Evolutionary conservation across 2,888 invertebrate genomes (phyloP).

Genomic region (Clostera curtula): DNA sequence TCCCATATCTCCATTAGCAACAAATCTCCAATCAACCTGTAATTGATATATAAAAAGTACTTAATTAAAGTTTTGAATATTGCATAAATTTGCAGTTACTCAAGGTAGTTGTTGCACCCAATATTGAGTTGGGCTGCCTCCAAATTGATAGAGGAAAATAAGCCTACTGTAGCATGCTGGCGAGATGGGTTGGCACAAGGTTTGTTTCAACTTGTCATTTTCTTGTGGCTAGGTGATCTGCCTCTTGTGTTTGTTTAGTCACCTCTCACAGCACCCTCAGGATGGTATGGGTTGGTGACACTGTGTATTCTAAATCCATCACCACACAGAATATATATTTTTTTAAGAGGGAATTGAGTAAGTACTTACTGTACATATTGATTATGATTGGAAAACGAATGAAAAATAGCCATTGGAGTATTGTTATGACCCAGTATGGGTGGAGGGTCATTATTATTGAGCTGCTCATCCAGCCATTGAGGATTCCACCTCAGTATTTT

Average conservation of each 20-base stretch:
- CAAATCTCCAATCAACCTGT: slow-evolving; percentile 70
- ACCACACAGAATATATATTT: no score
- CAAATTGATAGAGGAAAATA: no score
- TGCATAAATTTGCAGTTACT: not conserved
- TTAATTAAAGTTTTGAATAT: slow-evolving; percentile 1
- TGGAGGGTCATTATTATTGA: slow-evolving; percentile 62
- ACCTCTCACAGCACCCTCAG: no score
- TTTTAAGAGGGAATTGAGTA: not conserved
- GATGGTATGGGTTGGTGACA: no score
- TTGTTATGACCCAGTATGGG: slow-evolving; percentile 67
- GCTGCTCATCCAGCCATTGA: slow-evolving; percentile 77
- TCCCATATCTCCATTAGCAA: slow-evolving; percentile 79
- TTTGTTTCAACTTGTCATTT: no score
- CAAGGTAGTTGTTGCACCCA: not conserved
- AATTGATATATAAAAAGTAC: slow-evolving; percentile 15
- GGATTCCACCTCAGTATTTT: slow-evolving; percentile 79
- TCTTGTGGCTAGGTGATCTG: no score
- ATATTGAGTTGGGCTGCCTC: no score
- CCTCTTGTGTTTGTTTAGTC: no score
- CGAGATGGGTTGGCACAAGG: no score
- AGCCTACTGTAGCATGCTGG: no score
- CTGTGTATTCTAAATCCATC: no score
- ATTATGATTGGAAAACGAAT: slow-evolving; percentile 68
- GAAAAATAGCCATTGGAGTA: slow-evolving; percentile 67
- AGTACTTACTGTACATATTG: slow-evolving; percentile 75